Evolutionary conservation across 2,113 vertebrate species (phyloP).

Genomic region (Cariama cristata): DNA sequence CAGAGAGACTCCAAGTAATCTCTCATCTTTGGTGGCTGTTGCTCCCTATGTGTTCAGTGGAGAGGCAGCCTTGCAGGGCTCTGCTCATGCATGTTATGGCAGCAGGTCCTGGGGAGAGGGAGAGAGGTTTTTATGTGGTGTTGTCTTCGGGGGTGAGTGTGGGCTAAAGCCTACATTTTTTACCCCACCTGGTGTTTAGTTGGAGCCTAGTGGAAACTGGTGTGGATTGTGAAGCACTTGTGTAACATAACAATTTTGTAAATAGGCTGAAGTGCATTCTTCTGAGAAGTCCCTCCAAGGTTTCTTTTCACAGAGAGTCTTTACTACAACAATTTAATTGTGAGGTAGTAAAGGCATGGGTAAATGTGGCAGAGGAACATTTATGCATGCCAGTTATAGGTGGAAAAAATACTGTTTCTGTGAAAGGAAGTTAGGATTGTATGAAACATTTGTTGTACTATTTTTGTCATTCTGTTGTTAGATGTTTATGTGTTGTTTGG

Average conservation of each 20-base stretch:
- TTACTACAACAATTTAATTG: not conserved
- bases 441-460: not conserved
- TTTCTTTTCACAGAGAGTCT: not conserved
- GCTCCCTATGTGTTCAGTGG: fast-evolving
- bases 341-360: not conserved
- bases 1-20: not conserved
- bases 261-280: not conserved
- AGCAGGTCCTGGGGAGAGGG: not conserved
- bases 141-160: not conserved
- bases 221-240: not conserved
- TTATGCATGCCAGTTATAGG: not conserved
- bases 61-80: not conserved
- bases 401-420: not conserved
- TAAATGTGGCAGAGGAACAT: not conserved
- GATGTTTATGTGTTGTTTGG: not conserved
- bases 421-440: not conserved
- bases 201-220: not conserved
- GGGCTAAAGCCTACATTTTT: not conserved
- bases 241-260: not conserved
- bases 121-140: not conserved
- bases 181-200: not conserved
- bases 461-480: not conserved
- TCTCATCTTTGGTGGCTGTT: fast-evolving
- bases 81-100: not conserved
- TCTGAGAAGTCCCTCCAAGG: not conserved